Evolutionary conservation across 2,113 vertebrate species (phyloP), one percentile per base, ranked within the genome.

Genomic region (Panurus biarmicus): DNA sequence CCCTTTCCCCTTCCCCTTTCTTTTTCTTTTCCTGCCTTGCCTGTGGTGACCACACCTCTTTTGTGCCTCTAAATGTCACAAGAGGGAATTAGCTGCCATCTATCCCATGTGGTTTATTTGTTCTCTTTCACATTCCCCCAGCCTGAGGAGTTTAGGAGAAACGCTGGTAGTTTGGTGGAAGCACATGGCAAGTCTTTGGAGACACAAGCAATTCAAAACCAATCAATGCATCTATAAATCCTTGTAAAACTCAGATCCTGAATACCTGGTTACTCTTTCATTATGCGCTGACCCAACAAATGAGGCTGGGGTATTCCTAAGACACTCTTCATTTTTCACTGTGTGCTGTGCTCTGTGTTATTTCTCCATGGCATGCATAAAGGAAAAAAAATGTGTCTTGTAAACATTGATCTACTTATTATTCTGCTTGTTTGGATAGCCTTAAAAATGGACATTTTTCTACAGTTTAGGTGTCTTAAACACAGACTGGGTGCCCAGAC

Each of bases 151-250:
- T 87, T 92, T n/a, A 62, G 62, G 66, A 69, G 62, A 89, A 93
- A 87, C 1, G 11, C 23, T 57, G 45, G 54, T 51, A 44, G 44
- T 73, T 87, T 83, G 75, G 71, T 85, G 60, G 78, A 79, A 74
- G 33, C 1, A 1, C 36, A 23, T 24, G 62, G 62, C 67, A 95
- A 38, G 81, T 71, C 87, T 97, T 95, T 33, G 42, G 91, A 95
- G 94, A 87, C 60, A 83, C n/a, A 64, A 87, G 75, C 4, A 48
- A 83, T 83, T 94, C 85, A 93, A 93, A 96, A 80, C 42, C 47
- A 91, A 91, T 95, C 78, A 91, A 44, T 85, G 89, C 21, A 7
- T 71, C 91, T 94, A 89, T 94, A 95, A 95, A 91, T 96, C 85
- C 66, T 90, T 76, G 78, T 95, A 90, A 92, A 90, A 90, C 61